Evolutionary conservation across 2,888 invertebrate species (phyloP).

Genomic region (Tenthredo amoena): DNA sequence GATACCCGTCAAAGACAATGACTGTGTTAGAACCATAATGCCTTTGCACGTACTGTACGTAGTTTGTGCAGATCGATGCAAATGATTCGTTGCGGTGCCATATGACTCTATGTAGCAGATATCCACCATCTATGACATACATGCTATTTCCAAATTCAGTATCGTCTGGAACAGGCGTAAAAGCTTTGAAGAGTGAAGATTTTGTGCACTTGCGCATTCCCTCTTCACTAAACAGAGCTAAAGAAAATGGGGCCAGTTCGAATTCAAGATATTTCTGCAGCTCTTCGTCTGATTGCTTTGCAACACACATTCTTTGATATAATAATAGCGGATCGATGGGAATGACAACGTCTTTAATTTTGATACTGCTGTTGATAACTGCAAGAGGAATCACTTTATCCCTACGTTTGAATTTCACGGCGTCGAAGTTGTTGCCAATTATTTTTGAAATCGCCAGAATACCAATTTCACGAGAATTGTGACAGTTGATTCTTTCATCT

Average conservation of each 20-base stretch:
- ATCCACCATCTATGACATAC: conserved; percentile 67
- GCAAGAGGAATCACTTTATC: conserved; percentile 7
- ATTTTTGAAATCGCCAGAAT: conserved; percentile 45
- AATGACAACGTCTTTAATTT: conserved; percentile 52
- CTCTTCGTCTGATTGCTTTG: conserved; percentile 56
- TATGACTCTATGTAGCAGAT: conserved; percentile 64
- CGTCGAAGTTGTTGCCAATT: conserved; percentile 52
- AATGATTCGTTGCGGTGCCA: conserved; percentile 61
- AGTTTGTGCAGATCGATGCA: conserved; percentile 59
- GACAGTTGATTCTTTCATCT: conserved; percentile 54
- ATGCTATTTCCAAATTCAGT: conserved; percentile 49
- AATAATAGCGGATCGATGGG: conserved; percentile 57
- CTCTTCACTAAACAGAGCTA: conserved; percentile 50
- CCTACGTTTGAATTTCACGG: conserved; percentile 35
- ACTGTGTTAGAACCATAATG: conserved; percentile 59
- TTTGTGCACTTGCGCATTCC: conserved; percentile 41
- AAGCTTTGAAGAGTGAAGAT: conserved; percentile 16
- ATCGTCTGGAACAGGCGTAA: background rate
- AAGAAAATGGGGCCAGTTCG: conserved; percentile 54
- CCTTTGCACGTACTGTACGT: conserved; percentile 61
- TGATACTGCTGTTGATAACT: conserved; percentile 33
- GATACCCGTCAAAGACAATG: conserved; percentile 65
- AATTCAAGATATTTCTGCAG: conserved; percentile 45
- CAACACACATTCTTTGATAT: conserved; percentile 58
- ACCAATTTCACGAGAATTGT: conserved; percentile 41